Base-by-base conservation (phyloP, 2,888 invertebrate genomes). In the Machimus atricapillus region DNA sequence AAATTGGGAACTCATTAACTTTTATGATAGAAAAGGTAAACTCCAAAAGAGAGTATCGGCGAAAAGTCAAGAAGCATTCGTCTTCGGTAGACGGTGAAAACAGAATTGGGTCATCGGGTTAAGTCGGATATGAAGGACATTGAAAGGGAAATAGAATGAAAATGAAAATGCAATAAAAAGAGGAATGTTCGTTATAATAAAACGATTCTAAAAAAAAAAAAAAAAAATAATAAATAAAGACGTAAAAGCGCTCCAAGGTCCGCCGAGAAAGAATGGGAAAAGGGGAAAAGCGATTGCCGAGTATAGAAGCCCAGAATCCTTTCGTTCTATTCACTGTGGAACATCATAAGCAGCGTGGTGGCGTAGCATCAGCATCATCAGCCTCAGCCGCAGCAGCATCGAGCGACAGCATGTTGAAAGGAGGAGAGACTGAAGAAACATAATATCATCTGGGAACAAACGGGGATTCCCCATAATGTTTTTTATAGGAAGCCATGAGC, bases 61-160 rank as follows among this genome's bases (percentile, higher is more conserved):
- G 23, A 66, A 66, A 66, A 66, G 23, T 27, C 66, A 16, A 81
- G 52, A 56, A 81, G 16, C 37, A 81, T 58, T 58, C 58, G 58
- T 58, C 56, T 81, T 81, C 27, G 31, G 79, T 56, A 56, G 52
- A 56, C 46, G 14, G 56, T 52, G 56, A 56, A 56, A 81, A 81
- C n/a, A 52, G 81, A 83, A 83, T 37, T 83, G 83, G 83, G 83
- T 83, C 73, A 83, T 23, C 19, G 66, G 83, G 83, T 66, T 66
- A 73, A 83, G 66, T 83, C 37, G 73, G 66, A 83, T 66, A 83
- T 83, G 83, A 83, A 83, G 83, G 83, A 83, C 83, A 83, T 66
- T 43, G 83, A 83, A 83, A 83, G 83, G 83, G 83, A 83, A 83
- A 83, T 83, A 83, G 83, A 83, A 83, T 73, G 83, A 83, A 83